Conservation (phyloP, 2,888 invertebrate genomes). For the Linnaemya tessellans region DNA sequence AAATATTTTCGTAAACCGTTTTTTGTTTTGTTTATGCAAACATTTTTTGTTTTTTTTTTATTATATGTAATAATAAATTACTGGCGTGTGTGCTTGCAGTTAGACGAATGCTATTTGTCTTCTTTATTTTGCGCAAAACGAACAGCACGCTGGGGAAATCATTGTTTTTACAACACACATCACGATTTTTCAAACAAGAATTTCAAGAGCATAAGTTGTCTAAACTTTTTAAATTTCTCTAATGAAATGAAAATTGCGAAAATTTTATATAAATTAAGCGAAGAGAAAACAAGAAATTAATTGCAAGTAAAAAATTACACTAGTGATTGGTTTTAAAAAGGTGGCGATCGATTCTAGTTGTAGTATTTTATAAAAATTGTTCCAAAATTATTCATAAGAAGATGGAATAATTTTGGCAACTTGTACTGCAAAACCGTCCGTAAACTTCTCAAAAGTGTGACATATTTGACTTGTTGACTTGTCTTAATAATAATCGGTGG, state of each 20-base stretch:
- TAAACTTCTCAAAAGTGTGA: too few species aligned
- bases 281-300: too few species aligned
- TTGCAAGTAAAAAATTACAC: too few species aligned
- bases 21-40: constrained; percentile 11
- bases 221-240: not conserved
- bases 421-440: too few species aligned
- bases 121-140: constrained; percentile 31
- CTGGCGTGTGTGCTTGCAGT: constrained; percentile 18
- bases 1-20: not conserved
- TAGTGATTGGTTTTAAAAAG: too few species aligned
- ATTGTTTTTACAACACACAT: constrained; percentile 58
- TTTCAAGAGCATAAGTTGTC: not conserved
- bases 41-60: not conserved
- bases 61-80: constrained; percentile 3
- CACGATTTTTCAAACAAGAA: constrained; percentile 55
- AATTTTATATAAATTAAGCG: constrained; percentile 47
- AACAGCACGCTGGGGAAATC: constrained; percentile 69
- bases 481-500: too few species aligned
- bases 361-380: too few species aligned
- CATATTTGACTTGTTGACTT: too few species aligned
- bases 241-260: not conserved
- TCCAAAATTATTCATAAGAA: too few species aligned
- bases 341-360: too few species aligned
- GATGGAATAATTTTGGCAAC: too few species aligned
- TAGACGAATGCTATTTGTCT: constrained; percentile 15